Percentiles rank a stretch among this genome's conserved stretches.
Evolutionary conservation across 2,797 vertebrate genomes (phyloP).

Genomic region (Poeciliopsis paucimaculata): DNA sequence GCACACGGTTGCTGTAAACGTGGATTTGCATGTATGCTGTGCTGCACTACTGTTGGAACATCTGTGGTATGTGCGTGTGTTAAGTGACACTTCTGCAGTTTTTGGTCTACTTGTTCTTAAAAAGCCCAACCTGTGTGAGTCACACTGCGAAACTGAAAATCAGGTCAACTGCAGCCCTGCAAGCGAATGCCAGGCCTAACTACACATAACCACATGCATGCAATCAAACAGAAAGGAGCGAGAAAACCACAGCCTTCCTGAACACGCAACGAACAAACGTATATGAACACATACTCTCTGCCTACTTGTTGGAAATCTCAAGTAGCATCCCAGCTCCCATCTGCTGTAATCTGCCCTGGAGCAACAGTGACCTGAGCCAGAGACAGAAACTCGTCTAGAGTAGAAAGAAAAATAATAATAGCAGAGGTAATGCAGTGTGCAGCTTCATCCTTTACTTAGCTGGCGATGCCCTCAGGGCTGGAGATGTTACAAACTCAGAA

Average conservation of each 20-base stretch:
- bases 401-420: slow-evolving; percentile 46
- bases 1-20: neutral
- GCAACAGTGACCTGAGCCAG: slow-evolving; percentile 73
- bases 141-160: slow-evolving; percentile 52
- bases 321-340: slow-evolving; percentile 63
- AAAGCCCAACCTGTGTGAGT: slow-evolving; percentile 51
- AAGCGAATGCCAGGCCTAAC: slow-evolving; percentile 50
- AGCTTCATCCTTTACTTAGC: slow-evolving; percentile 72
- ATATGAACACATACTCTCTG: slow-evolving; percentile 34
- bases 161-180: slow-evolving; percentile 57
- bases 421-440: slow-evolving; percentile 72
- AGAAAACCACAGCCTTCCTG: neutral
- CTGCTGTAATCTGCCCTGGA: slow-evolving; percentile 66
- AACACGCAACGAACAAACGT: slow-evolving; percentile 42
- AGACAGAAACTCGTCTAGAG: slow-evolving; percentile 70
- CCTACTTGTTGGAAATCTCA: slow-evolving; percentile 54
- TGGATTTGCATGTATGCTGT: neutral
- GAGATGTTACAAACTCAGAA: slow-evolving; percentile 67
- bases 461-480: slow-evolving; percentile 60
- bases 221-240: slow-evolving; percentile 30
- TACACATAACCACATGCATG: slow-evolving; percentile 42
- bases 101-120: slow-evolving; percentile 47
- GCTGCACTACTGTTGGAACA: neutral
- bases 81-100: slow-evolving; percentile 12
- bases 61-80: slow-evolving; percentile 18